Percentiles rank a stretch among this genome's conserved stretches.
These are phyloP conservation scores for Bombus cullumanus DNA, from an alignment of 1,140 invertebrate species.

Conservation along the genomic window DNA sequence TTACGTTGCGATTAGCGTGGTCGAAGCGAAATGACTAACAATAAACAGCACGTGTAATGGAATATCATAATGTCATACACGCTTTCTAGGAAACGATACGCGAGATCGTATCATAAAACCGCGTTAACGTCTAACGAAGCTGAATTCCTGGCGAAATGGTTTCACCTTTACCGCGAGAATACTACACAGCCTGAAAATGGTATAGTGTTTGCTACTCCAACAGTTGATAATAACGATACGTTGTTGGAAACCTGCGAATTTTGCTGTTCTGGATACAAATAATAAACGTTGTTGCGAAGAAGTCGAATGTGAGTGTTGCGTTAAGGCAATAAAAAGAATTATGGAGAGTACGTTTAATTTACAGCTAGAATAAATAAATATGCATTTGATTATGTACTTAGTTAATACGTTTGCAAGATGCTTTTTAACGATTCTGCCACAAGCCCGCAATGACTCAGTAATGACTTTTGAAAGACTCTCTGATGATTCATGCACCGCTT, in stretches of 20 bases:
- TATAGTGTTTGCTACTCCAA: background rate
- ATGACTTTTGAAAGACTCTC: background rate
- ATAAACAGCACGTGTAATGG: background rate
- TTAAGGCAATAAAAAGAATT: background rate
- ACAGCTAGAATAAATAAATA: background rate
- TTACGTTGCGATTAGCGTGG: background rate
- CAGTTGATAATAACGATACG: background rate
- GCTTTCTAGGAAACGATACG: background rate
- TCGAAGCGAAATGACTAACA: background rate
- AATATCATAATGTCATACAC: background rate
- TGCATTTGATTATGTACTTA: background rate
- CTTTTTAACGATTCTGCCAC: background rate
- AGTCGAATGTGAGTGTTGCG: background rate
- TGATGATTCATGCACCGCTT: background rate
- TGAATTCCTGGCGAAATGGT: background rate
- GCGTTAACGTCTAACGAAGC: constrained; percentile 9
- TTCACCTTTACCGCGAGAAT: background rate
- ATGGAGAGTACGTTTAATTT: too few species aligned
- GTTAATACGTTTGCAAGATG: background rate
- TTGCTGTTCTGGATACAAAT: background rate
- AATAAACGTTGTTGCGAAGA: background rate
- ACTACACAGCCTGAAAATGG: background rate
- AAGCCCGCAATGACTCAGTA: background rate
- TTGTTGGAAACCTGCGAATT: background rate
- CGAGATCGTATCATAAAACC: constrained; percentile 4